These are phyloP conservation scores for Plusia festucae DNA, from an alignment of 2,888 invertebrate species.

Conservation along the genomic window DNA sequence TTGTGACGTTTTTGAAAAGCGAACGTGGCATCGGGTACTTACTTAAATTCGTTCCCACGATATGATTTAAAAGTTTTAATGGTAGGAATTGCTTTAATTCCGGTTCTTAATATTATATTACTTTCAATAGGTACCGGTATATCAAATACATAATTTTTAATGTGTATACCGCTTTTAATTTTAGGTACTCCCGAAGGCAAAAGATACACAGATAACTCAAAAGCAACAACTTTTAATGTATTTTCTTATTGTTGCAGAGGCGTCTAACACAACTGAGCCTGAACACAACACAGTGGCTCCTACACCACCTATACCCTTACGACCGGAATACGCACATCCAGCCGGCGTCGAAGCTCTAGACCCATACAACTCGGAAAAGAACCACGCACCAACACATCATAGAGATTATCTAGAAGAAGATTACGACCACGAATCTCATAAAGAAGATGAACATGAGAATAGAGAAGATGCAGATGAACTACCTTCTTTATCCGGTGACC, in stretches of 20 bases:
- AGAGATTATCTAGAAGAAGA: conserved; percentile 86
- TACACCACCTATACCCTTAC: conserved; percentile 79
- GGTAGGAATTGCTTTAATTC: conserved; percentile 17
- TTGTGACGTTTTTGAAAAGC: conserved; percentile 52
- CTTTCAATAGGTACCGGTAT: conserved; percentile 6
- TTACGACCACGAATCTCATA: conserved; percentile 83
- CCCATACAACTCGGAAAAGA: conserved; percentile 86
- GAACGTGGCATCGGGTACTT: conserved; percentile 34
- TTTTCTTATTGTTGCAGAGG: conserved; percentile 80
- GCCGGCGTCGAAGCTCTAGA: conserved; percentile 85
- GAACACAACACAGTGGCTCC: conserved; percentile 75
- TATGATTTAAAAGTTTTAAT: conserved; percentile 40
- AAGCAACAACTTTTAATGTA: neutral
- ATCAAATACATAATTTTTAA: conserved; percentile 11
- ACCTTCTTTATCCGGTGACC: conserved; percentile 84
- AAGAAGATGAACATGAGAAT: conserved; percentile 84
- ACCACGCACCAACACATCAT: conserved; percentile 76
- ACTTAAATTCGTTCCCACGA: conserved; percentile 44
- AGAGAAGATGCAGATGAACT: conserved; percentile 86
- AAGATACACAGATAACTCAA: no score
- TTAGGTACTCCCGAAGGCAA: no score
- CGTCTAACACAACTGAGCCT: conserved; percentile 76
- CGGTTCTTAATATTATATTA: conserved; percentile 9
- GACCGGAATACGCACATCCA: conserved; percentile 86
- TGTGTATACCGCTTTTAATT: no score